Evolutionary conservation across 2,113 vertebrate species (phyloP).

Genomic region (Phrynocephalus versicolor): DNA sequence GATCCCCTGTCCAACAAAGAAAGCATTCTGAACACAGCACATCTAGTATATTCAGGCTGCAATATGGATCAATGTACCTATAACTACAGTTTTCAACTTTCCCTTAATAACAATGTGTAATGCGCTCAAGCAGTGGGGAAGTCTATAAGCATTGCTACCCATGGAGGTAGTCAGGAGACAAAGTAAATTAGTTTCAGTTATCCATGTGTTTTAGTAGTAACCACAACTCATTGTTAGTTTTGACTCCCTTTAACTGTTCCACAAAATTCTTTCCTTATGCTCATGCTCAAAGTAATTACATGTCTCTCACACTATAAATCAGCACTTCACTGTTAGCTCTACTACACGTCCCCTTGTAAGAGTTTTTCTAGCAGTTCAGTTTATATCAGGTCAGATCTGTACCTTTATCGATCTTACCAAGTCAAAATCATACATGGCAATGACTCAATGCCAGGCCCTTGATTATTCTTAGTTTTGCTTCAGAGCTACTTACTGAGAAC

Average conservation of each 20-base stretch:
- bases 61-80: background rate
- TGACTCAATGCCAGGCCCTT: background rate
- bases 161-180: background rate
- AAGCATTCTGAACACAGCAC: background rate
- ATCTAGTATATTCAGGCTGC: background rate
- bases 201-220: constrained; percentile 8
- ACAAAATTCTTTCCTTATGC: constrained; percentile 6
- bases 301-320: background rate
- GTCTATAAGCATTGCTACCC: background rate
- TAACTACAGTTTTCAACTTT: background rate
- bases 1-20: background rate
- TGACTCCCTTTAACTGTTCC: background rate
- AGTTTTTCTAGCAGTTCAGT: background rate
- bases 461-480: background rate
- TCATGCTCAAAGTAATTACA: background rate
- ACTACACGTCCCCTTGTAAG: background rate
- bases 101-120: background rate
- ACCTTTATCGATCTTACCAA: background rate
- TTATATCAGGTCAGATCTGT: background rate
- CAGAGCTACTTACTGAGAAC: background rate
- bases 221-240: background rate
- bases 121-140: background rate
- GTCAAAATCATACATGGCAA: background rate
- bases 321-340: background rate
- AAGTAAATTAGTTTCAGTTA: too few relatives aligned